A percentile compares a stretch with the other conserved stretches of the same genome.
Conservation (phyloP, 2,888 invertebrate species). For the Drosophila dives region DNA sequence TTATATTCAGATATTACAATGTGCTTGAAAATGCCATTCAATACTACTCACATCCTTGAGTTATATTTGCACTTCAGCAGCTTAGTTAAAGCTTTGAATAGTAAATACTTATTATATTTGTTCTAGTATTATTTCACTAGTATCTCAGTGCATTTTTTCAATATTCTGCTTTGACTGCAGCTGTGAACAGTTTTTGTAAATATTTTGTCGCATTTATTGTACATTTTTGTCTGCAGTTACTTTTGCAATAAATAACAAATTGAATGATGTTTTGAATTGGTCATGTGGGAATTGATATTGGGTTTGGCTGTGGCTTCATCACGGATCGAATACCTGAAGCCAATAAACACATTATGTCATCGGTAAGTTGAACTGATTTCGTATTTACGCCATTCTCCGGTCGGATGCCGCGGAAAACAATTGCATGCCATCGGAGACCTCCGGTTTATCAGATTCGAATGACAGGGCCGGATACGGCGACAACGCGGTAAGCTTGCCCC, state of each 20-base stretch:
- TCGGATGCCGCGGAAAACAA: slow-evolving; percentile 2
- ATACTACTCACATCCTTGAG: slow-evolving; percentile 16
- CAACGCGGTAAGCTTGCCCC: slow-evolving; percentile 9
- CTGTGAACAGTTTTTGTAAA: not conserved
- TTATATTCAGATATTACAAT: slow-evolving; percentile 12
- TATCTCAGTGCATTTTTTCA: not conserved
- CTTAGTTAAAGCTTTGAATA: slow-evolving; percentile 20
- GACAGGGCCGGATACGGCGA: slow-evolving; percentile 30
- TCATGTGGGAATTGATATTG: slow-evolving; percentile 27
- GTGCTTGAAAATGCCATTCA: slow-evolving; percentile 9
- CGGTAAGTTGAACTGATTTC: slow-evolving; percentile 49
- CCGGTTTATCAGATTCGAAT: slow-evolving; percentile 36
- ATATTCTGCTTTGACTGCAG: not conserved
- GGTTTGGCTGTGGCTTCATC: slow-evolving; percentile 6
- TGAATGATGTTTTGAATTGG: slow-evolving; percentile 13
- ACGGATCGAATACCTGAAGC: slow-evolving; percentile 20
- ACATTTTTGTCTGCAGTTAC: not conserved
- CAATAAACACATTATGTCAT: slow-evolving; percentile 44
- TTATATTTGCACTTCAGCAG: slow-evolving; percentile 22
- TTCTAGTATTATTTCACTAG: not conserved
- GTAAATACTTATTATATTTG: slow-evolving; percentile 10
- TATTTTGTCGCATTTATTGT: not conserved
- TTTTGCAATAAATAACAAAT: slow-evolving; percentile 15
- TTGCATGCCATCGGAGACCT: slow-evolving; percentile 41
- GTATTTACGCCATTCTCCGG: slow-evolving; percentile 52